Evolutionary conservation across 2,797 vertebrate species (phyloP).

Genomic region (Nannoperca australis): DNA sequence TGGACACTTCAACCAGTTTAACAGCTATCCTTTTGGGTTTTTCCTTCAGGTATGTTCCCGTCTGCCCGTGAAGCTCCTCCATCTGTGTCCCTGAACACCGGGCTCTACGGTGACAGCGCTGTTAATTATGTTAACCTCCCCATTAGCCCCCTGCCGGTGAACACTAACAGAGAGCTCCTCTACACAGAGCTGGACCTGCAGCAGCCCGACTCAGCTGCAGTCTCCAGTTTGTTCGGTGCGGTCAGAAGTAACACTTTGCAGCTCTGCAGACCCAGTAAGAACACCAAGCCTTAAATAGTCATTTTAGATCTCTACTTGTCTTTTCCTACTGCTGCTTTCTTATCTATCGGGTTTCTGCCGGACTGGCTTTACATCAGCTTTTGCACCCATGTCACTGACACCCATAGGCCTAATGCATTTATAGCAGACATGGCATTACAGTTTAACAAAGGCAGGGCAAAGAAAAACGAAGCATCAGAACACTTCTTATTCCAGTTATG

Average conservation of each 20-base stretch:
- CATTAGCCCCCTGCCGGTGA: slow-evolving; percentile 82
- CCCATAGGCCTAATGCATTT: neutral
- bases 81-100: slow-evolving; percentile 17
- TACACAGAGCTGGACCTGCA: slow-evolving; percentile 90
- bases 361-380: neutral
- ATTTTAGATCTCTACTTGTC: neutral
- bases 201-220: slow-evolving; percentile 56
- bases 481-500: too few species aligned
- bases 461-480: neutral
- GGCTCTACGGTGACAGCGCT: slow-evolving; percentile 68
- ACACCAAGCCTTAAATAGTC: neutral
- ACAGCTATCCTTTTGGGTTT: slow-evolving; percentile 4
- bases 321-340: neutral
- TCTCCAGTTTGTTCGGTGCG: slow-evolving; percentile 32
- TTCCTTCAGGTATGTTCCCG: slow-evolving; percentile 75
- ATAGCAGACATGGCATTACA: neutral
- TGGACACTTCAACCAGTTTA: neutral
- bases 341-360: neutral
- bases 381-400: neutral
- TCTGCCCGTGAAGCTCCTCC: slow-evolving; percentile 53
- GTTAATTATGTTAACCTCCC: slow-evolving; percentile 91
- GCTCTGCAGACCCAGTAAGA: slow-evolving; percentile 49
- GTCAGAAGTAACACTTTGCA: slow-evolving; percentile 84
- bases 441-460: neutral
- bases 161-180: slow-evolving; percentile 84